A percentile compares a stretch with the other conserved stretches of the same genome.
Conservation (phyloP, 2,113 vertebrate species). For the Rallus limicola region DNA sequence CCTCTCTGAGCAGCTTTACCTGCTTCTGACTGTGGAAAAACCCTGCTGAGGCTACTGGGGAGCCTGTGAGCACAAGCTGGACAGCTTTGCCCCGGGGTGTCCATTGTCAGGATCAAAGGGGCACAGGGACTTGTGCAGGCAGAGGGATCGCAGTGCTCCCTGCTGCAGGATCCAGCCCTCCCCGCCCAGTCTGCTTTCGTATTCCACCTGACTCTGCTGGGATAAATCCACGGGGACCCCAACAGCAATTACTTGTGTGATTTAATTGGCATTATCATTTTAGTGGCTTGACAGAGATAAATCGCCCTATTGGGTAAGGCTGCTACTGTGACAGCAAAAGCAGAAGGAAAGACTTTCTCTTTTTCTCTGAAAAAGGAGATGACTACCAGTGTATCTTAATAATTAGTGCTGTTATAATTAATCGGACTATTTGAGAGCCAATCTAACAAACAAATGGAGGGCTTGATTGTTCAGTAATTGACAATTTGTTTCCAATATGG, state of each 20-base stretch:
- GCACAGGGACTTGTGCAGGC: background rate
- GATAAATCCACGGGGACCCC: constrained; percentile 81
- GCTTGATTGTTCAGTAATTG: constrained; percentile 70
- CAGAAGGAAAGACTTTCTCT: constrained; percentile 48
- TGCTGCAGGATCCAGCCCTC: background rate
- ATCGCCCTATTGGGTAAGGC: constrained; percentile 76
- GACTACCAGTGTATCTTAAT: constrained; percentile 75
- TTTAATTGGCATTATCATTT: constrained; percentile 97
- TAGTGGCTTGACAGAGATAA: constrained; percentile 91
- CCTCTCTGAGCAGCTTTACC: background rate
- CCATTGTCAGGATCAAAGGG: accelerated
- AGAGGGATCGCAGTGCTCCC: background rate
- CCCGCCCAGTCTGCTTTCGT: constrained; percentile 73
- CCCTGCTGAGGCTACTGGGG: background rate
- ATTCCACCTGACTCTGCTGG: constrained; percentile 78
- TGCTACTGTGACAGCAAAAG: constrained; percentile 68
- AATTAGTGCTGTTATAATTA: constrained; percentile 76
- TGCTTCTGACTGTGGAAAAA: background rate
- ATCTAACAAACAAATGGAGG: constrained; percentile 73
- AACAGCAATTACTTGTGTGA: constrained; percentile 89
- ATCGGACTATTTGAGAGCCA: constrained; percentile 73
- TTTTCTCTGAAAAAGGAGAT: constrained; percentile 49
- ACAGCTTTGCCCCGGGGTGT: background rate
- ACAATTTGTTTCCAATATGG: constrained; percentile 63
- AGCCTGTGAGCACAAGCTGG: background rate